phyloP scores from a whole-genome alignment of 2,797 vertebrate genomes.

The Phrynocephalus vlangalii region DNA sequence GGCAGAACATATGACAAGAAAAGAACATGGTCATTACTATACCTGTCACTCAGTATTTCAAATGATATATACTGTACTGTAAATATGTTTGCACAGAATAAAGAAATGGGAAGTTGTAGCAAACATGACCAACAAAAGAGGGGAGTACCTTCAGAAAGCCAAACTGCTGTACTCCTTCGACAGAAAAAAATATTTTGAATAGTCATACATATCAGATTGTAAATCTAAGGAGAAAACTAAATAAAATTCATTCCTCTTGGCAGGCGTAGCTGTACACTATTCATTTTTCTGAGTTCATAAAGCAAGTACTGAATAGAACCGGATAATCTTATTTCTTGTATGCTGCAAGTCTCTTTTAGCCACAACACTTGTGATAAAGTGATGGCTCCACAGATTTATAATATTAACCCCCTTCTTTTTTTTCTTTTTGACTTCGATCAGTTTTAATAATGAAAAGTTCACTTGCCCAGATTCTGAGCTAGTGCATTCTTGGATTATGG shows the following conservation, averaged over 20 bases:
- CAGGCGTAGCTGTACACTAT: background rate
- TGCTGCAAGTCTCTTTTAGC: constrained; percentile 17
- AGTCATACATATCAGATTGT: constrained; percentile 37
- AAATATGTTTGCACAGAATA: constrained; percentile 30
- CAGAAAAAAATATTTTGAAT: constrained; percentile 31
- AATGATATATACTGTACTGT: constrained; percentile 9
- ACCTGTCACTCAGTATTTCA: background rate
- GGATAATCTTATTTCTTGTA: constrained; percentile 14
- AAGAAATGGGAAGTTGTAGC: constrained; percentile 26
- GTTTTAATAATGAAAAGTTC: constrained; percentile 23
- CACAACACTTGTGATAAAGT: background rate
- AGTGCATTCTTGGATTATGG: background rate
- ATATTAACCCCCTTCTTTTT: background rate
- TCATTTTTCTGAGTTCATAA: background rate
- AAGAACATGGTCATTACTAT: background rate
- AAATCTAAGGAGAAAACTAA: constrained; percentile 27
- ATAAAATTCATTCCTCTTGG: constrained; percentile 8
- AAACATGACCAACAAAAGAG: background rate
- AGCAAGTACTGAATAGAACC: constrained; percentile 15
- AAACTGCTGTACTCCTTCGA: background rate
- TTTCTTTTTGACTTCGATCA: background rate
- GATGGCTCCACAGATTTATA: background rate
- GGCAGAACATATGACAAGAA: background rate
- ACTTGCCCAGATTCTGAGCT: background rate
- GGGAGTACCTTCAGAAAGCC: background rate